A percentile compares a stretch with the other conserved stretches of the same genome.
These are phyloP conservation scores for Synergus laeviventris DNA, from an alignment of 2,888 invertebrate genomes.

Conservation along the genomic window DNA sequence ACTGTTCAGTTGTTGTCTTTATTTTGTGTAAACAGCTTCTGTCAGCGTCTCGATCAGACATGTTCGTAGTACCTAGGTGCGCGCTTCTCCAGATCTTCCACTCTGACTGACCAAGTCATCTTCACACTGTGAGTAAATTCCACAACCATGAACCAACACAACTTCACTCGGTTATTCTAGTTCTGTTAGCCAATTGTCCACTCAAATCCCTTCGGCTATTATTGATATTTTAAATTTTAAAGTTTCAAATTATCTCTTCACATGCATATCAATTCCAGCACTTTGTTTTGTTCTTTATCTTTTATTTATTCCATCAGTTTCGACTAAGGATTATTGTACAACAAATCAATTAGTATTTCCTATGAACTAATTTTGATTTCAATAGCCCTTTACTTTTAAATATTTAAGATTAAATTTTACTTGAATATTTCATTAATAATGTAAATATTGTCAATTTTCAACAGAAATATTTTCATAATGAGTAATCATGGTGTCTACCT, in stretches of 20 bases:
- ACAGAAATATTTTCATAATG: no score
- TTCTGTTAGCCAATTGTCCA: constrained; percentile 65
- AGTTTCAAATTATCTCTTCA: constrained; percentile 61
- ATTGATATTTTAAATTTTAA: constrained; percentile 60
- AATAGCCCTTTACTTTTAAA: neutral
- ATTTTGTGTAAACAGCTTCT: constrained; percentile 76
- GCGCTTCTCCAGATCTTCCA: constrained; percentile 73
- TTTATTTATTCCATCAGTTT: constrained; percentile 57
- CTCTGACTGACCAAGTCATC: constrained; percentile 73
- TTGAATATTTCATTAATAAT: no score
- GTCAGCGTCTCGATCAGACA: constrained; percentile 75
- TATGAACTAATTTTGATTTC: neutral
- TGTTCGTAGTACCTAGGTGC: constrained; percentile 75
- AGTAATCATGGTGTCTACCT: no score
- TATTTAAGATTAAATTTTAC: no score
- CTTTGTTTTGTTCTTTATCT: constrained; percentile 55
- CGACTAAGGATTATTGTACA: constrained; percentile 64
- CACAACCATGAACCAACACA: constrained; percentile 67
- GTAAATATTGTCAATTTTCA: no score
- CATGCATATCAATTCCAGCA: constrained; percentile 65
- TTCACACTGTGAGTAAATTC: constrained; percentile 74
- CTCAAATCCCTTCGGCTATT: constrained; percentile 63
- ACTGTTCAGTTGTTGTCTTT: constrained; percentile 75
- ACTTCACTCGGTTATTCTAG: constrained; percentile 66
- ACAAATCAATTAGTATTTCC: constrained; percentile 46